Base-by-base conservation (phyloP, 2,113 vertebrate species). In the Mustela nigripes region DNA sequence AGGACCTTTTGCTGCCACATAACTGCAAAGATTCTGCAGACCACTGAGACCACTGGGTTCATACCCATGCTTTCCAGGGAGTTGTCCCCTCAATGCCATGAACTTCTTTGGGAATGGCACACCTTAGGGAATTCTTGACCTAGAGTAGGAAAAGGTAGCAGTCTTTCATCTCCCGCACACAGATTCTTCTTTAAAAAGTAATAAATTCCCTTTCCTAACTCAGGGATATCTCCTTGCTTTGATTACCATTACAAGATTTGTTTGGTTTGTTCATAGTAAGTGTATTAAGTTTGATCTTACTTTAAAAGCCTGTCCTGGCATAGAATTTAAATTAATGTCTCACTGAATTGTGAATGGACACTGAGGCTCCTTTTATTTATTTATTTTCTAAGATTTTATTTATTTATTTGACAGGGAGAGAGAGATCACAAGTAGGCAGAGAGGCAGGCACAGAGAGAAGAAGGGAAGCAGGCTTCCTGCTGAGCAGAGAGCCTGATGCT, bases 251-350 rank as follows among this genome's bases (percentile, higher is more conserved):
- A 45, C 2, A 62, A 19, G 1, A 71, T 93, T 73, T 81, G 53
- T 95, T 96, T 97, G 42, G 12, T 92, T 93, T 95, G 31, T 92
- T 92, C 1, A 26, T 87, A 92, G 45, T 92, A 60, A 36, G 16
- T 19, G 39, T 89, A 28, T 74, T 73, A 87, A 74, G 11, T 88
- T 69, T 94, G 80, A 82, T 71, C 71, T 95, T 94, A 88, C 63
- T 97, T 88, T 96, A 48, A 67, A 96, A 94, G 39, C 71, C 84
- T 78, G 0, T 62, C 45, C 9, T 45, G 50, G 14, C 45, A 87
- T 73, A 79, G 56, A 95, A 86, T 91, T 93, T 79, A 94, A 94
- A 94, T 94, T 10, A 65, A 14, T 87, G n/a, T 81, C 60, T 95
- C 92, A 24, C n/a, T 53, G 45, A 86, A 60, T 82, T 95, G n/a